These are phyloP conservation scores for Physeter macrocephalus DNA, from an alignment of 2,113 vertebrate genomes.

Conservation along the genomic window DNA sequence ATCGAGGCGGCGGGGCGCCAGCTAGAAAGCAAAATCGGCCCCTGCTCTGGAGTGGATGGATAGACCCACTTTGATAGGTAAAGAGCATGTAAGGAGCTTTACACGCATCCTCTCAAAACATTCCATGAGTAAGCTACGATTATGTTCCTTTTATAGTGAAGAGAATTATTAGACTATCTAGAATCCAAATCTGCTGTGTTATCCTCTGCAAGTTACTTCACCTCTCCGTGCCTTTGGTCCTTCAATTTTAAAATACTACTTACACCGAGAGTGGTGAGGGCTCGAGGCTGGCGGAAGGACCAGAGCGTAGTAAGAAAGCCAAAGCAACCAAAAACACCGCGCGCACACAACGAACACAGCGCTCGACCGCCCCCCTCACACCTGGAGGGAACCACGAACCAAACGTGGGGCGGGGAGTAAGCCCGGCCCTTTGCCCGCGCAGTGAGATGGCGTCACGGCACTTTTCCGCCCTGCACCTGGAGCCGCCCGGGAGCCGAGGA, in stretches of 20 bases:
- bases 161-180: not conserved
- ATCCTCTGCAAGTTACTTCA: not conserved
- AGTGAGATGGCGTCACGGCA: not conserved
- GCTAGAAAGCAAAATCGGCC: not conserved
- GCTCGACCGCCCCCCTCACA: rapidly evolving
- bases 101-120: not conserved
- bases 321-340: not conserved
- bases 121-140: not conserved
- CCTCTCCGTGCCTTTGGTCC: not conserved
- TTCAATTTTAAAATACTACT: not conserved
- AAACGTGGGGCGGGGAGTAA: no score
- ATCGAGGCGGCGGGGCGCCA: not conserved
- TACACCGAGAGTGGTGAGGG: not conserved
- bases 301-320: not conserved
- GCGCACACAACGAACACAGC: rapidly evolving
- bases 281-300: no score
- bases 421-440: not conserved
- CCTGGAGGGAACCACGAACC: rapidly evolving
- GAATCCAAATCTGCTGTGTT: not conserved
- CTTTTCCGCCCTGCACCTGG: rapidly evolving
- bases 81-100: not conserved
- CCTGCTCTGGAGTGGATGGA: not conserved
- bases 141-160: not conserved
- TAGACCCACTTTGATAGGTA: not conserved
- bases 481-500: rapidly evolving